phyloP scores from a whole-genome alignment of 2,888 invertebrate genomes.

The Choristoneura rosaceana region DNA sequence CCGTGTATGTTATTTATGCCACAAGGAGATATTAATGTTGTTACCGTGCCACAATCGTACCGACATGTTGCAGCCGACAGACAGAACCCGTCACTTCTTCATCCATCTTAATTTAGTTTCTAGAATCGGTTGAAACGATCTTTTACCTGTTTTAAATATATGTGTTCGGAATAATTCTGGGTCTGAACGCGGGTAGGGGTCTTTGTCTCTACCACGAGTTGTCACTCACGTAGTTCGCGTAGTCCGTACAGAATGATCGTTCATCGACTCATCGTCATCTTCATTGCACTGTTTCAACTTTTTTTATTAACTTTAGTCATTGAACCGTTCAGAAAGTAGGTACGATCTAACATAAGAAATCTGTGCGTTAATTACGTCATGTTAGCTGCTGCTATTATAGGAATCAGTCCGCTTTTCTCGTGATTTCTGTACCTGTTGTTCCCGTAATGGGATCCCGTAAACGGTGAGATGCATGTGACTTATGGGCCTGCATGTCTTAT shows the following conservation, averaged over 20 bases:
- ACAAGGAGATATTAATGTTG: conserved; percentile 47
- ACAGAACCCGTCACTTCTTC: neutral
- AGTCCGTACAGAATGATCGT: neutral
- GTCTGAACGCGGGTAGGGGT: neutral
- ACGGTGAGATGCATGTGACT: conserved; percentile 60
- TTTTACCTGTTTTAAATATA: neutral
- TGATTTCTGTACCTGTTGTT: conserved; percentile 45
- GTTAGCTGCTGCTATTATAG: conserved; percentile 9
- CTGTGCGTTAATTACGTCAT: conserved; percentile 13
- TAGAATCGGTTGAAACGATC: conserved; percentile 4
- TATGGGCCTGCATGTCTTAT: conserved; percentile 70
- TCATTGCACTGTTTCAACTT: neutral
- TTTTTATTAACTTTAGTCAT: too few relatives aligned
- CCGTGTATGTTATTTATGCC: conserved; percentile 55
- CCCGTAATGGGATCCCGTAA: conserved; percentile 53
- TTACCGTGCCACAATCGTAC: conserved; percentile 4
- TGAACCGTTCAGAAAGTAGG: too few relatives aligned
- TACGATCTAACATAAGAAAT: neutral
- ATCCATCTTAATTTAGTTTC: conserved; percentile 10
- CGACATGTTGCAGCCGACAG: neutral
- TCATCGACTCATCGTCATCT: neutral
- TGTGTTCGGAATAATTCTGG: neutral
- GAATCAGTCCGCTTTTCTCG: conserved; percentile 24
- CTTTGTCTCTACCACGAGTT: neutral
- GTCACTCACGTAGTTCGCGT: neutral